These are phyloP conservation scores for Sarotherodon lohbergeri DNA, from an alignment of 2,113 vertebrate species.

Conservation along the genomic window DNA sequence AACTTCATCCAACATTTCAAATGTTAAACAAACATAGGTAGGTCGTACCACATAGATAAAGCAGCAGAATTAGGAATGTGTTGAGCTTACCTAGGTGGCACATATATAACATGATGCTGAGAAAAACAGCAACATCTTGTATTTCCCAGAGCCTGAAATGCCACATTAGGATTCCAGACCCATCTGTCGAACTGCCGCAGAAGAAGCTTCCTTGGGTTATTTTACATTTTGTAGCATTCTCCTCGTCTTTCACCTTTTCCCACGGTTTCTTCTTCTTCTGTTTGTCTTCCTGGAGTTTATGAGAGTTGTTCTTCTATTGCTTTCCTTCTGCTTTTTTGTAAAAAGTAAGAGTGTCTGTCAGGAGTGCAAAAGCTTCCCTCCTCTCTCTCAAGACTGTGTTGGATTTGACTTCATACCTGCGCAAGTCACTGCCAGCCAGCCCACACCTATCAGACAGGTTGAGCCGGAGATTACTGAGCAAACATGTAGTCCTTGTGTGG, in stretches of 20 bases:
- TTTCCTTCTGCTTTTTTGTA: neutral
- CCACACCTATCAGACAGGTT: conserved; percentile 61
- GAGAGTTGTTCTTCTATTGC: neutral
- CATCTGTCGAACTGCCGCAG: conserved; percentile 30
- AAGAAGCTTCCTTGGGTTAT: conserved; percentile 34
- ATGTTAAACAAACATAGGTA: neutral
- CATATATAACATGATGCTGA: conserved; percentile 47
- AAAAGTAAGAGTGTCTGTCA: neutral
- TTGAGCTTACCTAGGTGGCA: conserved; percentile 56
- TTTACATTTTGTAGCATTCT: neutral
- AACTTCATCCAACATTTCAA: neutral
- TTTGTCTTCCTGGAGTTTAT: neutral
- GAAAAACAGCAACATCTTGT: conserved; percentile 40
- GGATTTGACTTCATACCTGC: conserved; percentile 16
- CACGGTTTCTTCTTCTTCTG: neutral
- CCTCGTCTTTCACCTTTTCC: neutral
- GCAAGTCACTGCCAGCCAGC: conserved; percentile 3
- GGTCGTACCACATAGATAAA: neutral
- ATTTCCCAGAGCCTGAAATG: conserved; percentile 40
- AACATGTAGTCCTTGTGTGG: conserved; percentile 2
- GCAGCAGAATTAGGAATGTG: neutral
- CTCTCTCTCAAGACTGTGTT: neutral
- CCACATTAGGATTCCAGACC: conserved; percentile 55
- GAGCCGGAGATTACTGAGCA: conserved; percentile 27
- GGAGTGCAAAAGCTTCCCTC: neutral